Conservation (phyloP, 2,888 invertebrate genomes). For the Acronicta psi region DNA sequence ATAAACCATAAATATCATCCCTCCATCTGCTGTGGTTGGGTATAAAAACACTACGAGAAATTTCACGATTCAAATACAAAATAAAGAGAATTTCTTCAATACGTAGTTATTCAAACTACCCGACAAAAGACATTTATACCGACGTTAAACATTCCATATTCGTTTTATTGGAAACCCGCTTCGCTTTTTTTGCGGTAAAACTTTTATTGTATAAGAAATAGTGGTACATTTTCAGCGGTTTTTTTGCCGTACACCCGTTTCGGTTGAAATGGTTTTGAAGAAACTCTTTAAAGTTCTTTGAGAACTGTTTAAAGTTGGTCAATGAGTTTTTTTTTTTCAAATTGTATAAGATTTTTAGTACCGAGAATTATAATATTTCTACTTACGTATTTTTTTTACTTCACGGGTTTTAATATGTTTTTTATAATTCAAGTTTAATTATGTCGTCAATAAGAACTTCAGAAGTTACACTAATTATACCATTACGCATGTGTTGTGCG, state of each 20-base stretch:
- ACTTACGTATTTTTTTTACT: too few relatives aligned
- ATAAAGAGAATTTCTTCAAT: slow-evolving; percentile 24
- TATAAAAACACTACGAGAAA: slow-evolving; percentile 20
- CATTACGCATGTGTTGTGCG: too few relatives aligned
- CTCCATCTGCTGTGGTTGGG: too few relatives aligned
- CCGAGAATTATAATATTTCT: too few relatives aligned
- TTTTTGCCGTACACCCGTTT: slow-evolving; percentile 22
- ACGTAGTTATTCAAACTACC: slow-evolving; percentile 41
- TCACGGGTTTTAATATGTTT: too few relatives aligned
- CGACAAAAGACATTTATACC: slow-evolving; percentile 51
- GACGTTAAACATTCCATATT: slow-evolving; percentile 54
- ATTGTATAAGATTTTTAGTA: too few relatives aligned
- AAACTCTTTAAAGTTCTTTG: slow-evolving; percentile 15
- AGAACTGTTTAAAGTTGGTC: slow-evolving; percentile 14
- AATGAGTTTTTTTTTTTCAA: slow-evolving; percentile 10
- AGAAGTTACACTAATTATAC: too few relatives aligned
- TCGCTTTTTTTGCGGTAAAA: slow-evolving; percentile 45
- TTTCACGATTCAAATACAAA: slow-evolving; percentile 28
- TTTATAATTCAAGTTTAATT: too few relatives aligned
- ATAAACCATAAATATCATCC: too few relatives aligned
- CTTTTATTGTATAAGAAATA: slow-evolving; percentile 51
- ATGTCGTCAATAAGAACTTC: too few relatives aligned
- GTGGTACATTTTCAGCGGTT: slow-evolving; percentile 34
- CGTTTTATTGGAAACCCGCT: slow-evolving; percentile 56
- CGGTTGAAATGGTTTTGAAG: slow-evolving; percentile 1